Conservation (phyloP, 2,888 invertebrate genomes). For the Orchesella flavescens region DNA sequence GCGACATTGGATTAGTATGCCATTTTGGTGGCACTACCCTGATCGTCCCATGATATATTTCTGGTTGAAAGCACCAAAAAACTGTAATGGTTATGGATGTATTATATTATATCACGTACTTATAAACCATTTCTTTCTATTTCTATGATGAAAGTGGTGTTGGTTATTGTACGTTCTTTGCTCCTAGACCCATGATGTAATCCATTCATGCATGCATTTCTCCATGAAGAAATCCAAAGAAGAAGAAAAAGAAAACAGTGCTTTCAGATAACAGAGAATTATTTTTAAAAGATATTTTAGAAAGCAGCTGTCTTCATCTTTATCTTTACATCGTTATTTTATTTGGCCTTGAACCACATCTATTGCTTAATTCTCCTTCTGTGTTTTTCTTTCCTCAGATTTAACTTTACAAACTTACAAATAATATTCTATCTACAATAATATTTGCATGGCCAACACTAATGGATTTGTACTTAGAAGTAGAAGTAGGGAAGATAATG, state of each 20-base stretch:
- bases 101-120: no score
- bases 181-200: no score
- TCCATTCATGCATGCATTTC: slow-evolving; percentile 17
- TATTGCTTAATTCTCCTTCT: no score
- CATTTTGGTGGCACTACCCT: slow-evolving; percentile 1
- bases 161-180: no score
- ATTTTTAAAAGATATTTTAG: not conserved
- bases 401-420: not conserved
- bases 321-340: not conserved
- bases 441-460: no score
- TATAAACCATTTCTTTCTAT: no score
- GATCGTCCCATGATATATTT: slow-evolving; percentile 7
- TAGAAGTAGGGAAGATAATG: not conserved
- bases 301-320: slow-evolving; percentile 6
- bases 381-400: not conserved
- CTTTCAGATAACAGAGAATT: not conserved
- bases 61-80: not conserved
- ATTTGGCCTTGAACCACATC: slow-evolving; percentile 38
- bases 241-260: not conserved
- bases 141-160: no score
- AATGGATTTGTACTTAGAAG: not conserved
- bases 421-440: no score
- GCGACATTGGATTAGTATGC: slow-evolving; percentile 24
- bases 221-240: not conserved
- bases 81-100: no score